These are phyloP conservation scores for Andrena hattorfiana DNA, from an alignment of 2,888 invertebrate species.

Conservation along the genomic window DNA sequence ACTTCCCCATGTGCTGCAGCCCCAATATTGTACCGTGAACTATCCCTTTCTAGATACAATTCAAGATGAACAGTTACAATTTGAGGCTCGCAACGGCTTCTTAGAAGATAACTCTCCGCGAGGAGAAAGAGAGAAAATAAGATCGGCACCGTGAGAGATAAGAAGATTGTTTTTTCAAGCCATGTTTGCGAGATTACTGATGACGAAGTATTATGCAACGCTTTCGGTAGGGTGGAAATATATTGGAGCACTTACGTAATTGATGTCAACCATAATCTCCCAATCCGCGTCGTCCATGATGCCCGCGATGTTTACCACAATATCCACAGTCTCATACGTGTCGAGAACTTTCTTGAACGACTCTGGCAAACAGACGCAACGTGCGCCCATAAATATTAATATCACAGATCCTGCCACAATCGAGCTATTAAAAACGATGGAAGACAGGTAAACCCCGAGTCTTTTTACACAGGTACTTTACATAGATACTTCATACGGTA, in stretches of 20 bases:
- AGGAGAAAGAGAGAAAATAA: background rate
- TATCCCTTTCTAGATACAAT: slow-evolving; percentile 81
- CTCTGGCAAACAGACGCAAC: slow-evolving; percentile 25
- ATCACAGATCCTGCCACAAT: background rate
- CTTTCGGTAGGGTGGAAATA: background rate
- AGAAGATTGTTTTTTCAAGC: background rate
- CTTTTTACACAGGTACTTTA: too few species aligned
- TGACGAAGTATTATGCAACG: background rate
- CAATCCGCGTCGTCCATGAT: slow-evolving; percentile 77
- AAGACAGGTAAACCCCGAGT: too few species aligned
- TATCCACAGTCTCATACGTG: slow-evolving; percentile 85
- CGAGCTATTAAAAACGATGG: background rate
- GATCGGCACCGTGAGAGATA: background rate
- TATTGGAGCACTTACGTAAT: slow-evolving; percentile 75
- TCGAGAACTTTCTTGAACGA: slow-evolving; percentile 83
- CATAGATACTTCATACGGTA: too few species aligned
- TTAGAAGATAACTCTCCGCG: too few species aligned
- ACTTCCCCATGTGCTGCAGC: slow-evolving; percentile 84
- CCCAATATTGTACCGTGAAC: slow-evolving; percentile 83
- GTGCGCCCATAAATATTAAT: background rate
- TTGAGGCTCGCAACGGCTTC: too few species aligned
- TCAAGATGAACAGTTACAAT: background rate
- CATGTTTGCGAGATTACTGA: background rate
- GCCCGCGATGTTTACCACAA: slow-evolving; percentile 85
- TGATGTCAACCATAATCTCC: slow-evolving; percentile 79